A percentile compares a stretch with the other conserved stretches of the same genome.
phyloP scores from a whole-genome alignment of 1,140 invertebrate genomes.

The Drosophila seguyi region DNA sequence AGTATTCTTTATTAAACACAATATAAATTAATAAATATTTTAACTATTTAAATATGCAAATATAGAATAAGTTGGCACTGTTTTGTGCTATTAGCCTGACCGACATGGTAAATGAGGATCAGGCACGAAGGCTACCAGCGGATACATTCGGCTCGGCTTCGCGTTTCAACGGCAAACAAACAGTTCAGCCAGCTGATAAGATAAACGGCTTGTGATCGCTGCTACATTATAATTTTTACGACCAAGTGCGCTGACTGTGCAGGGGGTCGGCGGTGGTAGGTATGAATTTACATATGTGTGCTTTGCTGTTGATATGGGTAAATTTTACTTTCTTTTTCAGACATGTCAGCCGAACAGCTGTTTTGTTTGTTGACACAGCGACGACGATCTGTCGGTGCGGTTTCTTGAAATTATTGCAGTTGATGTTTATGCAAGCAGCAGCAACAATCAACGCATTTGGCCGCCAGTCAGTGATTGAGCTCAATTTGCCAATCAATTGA shows the following conservation, averaged over 20 bases:
- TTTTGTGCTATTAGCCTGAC: not conserved
- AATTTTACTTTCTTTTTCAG: constrained; percentile 14
- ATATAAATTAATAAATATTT: not conserved
- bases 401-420: constrained; percentile 17
- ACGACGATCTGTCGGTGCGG: not conserved
- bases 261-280: not conserved
- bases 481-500: constrained; percentile 53
- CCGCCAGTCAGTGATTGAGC: constrained; percentile 41
- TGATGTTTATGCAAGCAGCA: constrained; percentile 13
- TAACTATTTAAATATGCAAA: not conserved
- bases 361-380: constrained; percentile 30
- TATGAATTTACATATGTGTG: constrained; percentile 4
- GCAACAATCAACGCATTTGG: constrained; percentile 31
- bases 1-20: too few species aligned
- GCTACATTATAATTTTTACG: constrained; percentile 25
- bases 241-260: constrained; percentile 23
- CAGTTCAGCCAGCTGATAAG: constrained; percentile 57
- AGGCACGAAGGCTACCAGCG: not conserved
- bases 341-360: constrained; percentile 22
- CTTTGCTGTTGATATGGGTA: constrained; percentile 15
- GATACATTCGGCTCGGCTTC: constrained; percentile 9
- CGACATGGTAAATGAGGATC: constrained; percentile 15
- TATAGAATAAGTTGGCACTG: too few species aligned
- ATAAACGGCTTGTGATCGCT: constrained; percentile 51
- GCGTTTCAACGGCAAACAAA: constrained; percentile 53